A percentile compares a stretch with the other conserved stretches of the same genome.
These are phyloP conservation scores for Triplophysa dalaica DNA, from an alignment of 2,113 vertebrate genomes.

Conservation along the genomic window DNA sequence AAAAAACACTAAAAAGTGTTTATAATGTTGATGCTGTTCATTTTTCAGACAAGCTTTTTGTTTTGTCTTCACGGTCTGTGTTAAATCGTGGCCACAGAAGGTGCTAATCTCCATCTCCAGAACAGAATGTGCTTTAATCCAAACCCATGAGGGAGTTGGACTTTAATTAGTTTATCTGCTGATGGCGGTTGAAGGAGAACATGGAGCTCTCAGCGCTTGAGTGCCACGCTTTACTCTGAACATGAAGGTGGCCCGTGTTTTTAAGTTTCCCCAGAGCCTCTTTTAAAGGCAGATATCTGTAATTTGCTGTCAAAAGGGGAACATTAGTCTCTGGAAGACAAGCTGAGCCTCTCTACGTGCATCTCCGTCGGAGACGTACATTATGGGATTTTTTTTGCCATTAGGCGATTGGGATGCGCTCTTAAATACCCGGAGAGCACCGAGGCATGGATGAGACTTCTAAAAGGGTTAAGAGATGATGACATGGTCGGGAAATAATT, in stretches of 20 bases:
- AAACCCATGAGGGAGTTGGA: slow-evolving; percentile 51
- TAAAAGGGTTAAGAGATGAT: slow-evolving; percentile 47
- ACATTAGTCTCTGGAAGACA: slow-evolving; percentile 65
- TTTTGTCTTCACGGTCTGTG: background rate
- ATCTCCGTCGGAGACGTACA: slow-evolving; percentile 58
- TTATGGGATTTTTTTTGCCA: slow-evolving; percentile 57
- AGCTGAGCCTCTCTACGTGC: slow-evolving; percentile 57
- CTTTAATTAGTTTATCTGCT: slow-evolving; percentile 52
- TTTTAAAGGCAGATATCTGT: slow-evolving; percentile 60
- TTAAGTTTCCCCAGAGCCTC: slow-evolving; percentile 59
- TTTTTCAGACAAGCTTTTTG: too few species aligned
- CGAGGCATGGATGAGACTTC: slow-evolving; percentile 45
- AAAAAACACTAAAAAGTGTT: too few species aligned
- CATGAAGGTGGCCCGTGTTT: slow-evolving; percentile 57
- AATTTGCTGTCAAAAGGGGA: slow-evolving; percentile 71
- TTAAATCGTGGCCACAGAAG: slow-evolving; percentile 38
- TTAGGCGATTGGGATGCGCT: slow-evolving; percentile 61
- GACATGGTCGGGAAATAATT: slow-evolving; percentile 53
- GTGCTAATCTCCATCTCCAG: slow-evolving; percentile 40
- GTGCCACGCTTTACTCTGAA: background rate
- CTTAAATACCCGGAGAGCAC: slow-evolving; percentile 59
- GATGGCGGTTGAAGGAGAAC: background rate
- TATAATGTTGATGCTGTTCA: too few species aligned
- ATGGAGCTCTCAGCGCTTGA: background rate
- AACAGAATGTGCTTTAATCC: slow-evolving; percentile 26